phyloP scores from a whole-genome alignment of 2,888 invertebrate genomes.

The Ennomos fuscantarius region DNA sequence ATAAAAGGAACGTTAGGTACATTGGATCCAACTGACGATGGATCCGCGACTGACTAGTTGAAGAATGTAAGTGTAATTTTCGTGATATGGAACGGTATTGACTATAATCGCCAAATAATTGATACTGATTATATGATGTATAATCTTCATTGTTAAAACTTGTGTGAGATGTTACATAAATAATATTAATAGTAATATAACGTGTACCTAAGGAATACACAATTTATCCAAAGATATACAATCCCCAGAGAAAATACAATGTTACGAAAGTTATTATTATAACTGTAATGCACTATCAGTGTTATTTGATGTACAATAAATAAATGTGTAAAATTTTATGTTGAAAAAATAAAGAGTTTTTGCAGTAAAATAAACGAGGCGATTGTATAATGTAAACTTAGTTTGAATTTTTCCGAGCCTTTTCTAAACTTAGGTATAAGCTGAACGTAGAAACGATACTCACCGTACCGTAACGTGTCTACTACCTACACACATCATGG shows the following conservation, averaged over 20 bases:
- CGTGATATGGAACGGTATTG: constrained; percentile 80
- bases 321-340: constrained; percentile 77
- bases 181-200: constrained; percentile 43
- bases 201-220: constrained; percentile 43
- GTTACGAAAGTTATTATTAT: constrained; percentile 41
- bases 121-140: constrained; percentile 62
- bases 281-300: constrained; percentile 68
- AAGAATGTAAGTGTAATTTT: constrained; percentile 80
- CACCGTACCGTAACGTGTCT: background rate
- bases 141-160: constrained; percentile 75
- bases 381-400: constrained; percentile 69
- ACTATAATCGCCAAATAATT: constrained; percentile 83
- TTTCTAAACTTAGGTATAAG: background rate
- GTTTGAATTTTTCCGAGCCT: constrained; percentile 45
- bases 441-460: constrained; percentile 2
- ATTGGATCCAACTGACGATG: constrained; percentile 73
- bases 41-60: constrained; percentile 84
- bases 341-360: constrained; percentile 68
- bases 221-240: constrained; percentile 64
- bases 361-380: constrained; percentile 77
- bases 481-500: too few relatives aligned
- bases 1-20: constrained; percentile 74
- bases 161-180: constrained; percentile 68
- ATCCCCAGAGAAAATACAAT: constrained; percentile 51
- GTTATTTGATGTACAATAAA: constrained; percentile 75